Evolutionary conservation across 2,888 invertebrate genomes (phyloP).

Genomic region (Callyntrura sp.): DNA sequence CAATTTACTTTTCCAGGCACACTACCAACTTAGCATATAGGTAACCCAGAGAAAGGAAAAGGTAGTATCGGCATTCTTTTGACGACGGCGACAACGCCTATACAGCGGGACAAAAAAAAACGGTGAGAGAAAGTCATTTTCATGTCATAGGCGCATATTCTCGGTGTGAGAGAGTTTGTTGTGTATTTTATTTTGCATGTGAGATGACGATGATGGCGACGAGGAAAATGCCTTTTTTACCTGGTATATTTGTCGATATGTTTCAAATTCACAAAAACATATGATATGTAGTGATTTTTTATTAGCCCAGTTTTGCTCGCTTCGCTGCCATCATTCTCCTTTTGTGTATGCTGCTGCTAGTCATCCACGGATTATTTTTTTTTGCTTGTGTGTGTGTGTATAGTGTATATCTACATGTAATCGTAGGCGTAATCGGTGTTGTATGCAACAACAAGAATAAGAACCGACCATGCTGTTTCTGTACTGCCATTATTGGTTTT

Average conservation of each 20-base stretch:
- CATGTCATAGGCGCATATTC: conserved; percentile 40
- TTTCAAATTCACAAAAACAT: conserved; percentile 1
- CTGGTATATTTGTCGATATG: neutral
- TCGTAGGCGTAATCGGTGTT: conserved; percentile 29
- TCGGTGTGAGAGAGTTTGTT: conserved; percentile 1
- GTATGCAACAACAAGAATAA: conserved; percentile 22
- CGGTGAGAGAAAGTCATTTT: conserved; percentile 56
- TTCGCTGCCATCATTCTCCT: too few species aligned
- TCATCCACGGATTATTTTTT: neutral
- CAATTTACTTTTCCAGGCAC: too few species aligned
- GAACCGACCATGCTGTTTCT: neutral
- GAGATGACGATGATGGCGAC: neutral
- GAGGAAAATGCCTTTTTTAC: neutral
- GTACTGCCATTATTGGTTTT: neutral
- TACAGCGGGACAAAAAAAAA: conserved; percentile 25
- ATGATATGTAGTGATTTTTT: conserved; percentile 58
- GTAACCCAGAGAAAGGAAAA: conserved; percentile 9
- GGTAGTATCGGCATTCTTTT: conserved; percentile 20
- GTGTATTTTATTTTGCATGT: conserved; percentile 35
- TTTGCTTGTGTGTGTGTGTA: too few species aligned
- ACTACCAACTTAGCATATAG: conserved; percentile 31
- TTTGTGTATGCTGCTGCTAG: neutral
- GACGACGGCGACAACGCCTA: neutral
- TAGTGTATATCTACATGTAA: conserved; percentile 5
- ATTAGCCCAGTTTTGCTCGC: conserved; percentile 38